A percentile compares a stretch with the other conserved stretches of the same genome.
phyloP scores from a whole-genome alignment of 2,797 vertebrate genomes.

The Acrocephalus scirpaceus region DNA sequence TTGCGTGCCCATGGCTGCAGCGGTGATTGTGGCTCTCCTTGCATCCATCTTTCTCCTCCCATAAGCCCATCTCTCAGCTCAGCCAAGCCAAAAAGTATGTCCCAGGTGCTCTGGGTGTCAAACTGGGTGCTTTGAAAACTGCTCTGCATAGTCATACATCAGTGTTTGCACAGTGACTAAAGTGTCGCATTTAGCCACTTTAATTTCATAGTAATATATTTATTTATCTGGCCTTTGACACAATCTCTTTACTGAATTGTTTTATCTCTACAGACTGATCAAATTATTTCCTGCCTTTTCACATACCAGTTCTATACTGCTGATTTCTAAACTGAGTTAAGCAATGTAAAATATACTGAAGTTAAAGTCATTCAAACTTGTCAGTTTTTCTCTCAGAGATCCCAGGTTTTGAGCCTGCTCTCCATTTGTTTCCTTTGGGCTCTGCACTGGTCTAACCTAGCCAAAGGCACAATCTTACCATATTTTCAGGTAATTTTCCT shows the following conservation, averaged over 20 bases:
- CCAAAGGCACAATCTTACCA: background rate
- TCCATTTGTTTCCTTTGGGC: background rate
- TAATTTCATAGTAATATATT: background rate
- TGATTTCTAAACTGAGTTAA: background rate
- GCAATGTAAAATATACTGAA: background rate
- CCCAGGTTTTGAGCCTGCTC: background rate
- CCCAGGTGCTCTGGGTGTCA: background rate
- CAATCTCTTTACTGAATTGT: background rate
- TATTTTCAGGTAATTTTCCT: background rate
- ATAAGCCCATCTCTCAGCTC: background rate
- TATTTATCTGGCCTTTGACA: background rate
- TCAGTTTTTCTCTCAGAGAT: background rate
- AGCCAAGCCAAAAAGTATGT: background rate
- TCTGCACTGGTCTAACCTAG: background rate
- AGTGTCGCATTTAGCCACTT: background rate
- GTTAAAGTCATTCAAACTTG: background rate
- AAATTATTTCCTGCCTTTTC: background rate
- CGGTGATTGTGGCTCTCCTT: background rate
- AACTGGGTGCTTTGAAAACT: background rate
- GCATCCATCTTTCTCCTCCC: background rate
- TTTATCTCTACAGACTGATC: background rate
- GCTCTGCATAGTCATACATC: background rate
- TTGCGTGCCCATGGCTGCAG: rapidly evolving
- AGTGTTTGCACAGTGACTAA: background rate
- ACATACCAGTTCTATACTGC: background rate